Conservation (phyloP, 2,888 invertebrate genomes). For the Cheiracanthium punctorium region DNA sequence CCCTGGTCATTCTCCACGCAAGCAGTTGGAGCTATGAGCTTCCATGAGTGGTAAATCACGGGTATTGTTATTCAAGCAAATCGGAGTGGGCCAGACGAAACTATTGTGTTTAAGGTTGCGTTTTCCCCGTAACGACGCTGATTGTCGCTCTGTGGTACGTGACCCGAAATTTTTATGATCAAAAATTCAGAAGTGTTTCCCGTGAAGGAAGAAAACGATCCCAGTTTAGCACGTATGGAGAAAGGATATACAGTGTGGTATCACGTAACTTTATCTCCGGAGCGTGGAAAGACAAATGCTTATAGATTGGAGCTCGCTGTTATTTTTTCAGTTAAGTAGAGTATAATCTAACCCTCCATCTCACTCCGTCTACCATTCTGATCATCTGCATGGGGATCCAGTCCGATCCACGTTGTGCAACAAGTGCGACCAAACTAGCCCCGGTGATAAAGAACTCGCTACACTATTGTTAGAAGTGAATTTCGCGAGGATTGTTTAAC, state of each 20-base stretch:
- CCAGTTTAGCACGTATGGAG: conserved; percentile 16
- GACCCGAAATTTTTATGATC: conserved; percentile 41
- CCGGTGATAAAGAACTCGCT: too few relatives aligned
- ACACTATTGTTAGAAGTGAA: too few relatives aligned
- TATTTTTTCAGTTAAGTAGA: conserved; percentile 13
- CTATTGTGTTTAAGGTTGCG: conserved; percentile 10
- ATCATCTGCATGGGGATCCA: background rate
- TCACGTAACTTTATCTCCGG: conserved; percentile 27
- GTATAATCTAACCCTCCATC: background rate
- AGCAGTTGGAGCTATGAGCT: conserved; percentile 9
- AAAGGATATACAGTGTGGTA: background rate
- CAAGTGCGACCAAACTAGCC: background rate
- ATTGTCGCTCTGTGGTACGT: conserved; percentile 21
- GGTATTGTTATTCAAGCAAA: conserved; percentile 37
- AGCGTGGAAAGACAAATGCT: conserved; percentile 6
- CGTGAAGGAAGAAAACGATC: background rate
- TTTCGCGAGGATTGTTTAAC: too few relatives aligned
- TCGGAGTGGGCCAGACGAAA: background rate
- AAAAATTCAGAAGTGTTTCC: conserved; percentile 29
- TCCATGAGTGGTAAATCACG: conserved; percentile 18
- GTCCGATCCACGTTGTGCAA: background rate
- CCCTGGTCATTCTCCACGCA: background rate
- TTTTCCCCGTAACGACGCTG: conserved; percentile 14
- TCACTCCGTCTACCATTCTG: background rate
- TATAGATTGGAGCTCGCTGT: background rate